phyloP scores from a whole-genome alignment of 2,888 invertebrate species.

The Eupithecia insigniata region DNA sequence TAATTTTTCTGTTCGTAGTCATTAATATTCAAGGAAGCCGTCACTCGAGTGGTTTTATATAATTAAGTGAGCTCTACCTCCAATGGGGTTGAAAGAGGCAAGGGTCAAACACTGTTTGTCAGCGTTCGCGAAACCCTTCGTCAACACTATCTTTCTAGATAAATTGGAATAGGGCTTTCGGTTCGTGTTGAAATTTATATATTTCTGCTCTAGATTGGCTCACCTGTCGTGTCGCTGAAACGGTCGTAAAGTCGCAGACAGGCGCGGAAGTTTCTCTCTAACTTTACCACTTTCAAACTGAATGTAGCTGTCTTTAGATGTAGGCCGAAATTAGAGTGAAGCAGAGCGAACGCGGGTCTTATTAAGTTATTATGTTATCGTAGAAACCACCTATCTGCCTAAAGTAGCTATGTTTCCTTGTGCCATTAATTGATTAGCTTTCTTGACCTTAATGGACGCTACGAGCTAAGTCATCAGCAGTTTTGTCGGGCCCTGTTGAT shows the following conservation, averaged over 20 bases:
- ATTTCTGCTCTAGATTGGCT: not conserved
- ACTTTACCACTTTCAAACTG: not conserved
- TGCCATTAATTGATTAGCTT: constrained; percentile 8
- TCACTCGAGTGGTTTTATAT: not conserved
- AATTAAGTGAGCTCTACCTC: not conserved
- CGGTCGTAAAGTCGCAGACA: not conserved
- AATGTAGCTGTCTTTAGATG: not conserved
- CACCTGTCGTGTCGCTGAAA: not conserved
- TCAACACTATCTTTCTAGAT: not conserved
- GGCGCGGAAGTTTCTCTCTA: not conserved
- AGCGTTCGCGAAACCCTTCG: not conserved
- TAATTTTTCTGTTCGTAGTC: not conserved
- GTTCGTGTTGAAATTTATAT: not conserved
- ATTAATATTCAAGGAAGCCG: not conserved
- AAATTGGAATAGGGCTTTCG: not conserved
- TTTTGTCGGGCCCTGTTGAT: constrained; percentile 24
- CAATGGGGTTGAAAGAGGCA: not conserved
- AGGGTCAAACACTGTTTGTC: not conserved
- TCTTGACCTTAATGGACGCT: constrained; percentile 26
- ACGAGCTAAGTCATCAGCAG: not conserved
- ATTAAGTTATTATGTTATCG: not conserved
- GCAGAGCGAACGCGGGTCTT: not conserved
- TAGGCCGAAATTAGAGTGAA: not conserved
- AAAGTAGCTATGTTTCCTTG: constrained; percentile 6
- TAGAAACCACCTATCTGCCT: not conserved